Evolutionary conservation across 37 sponge, comb jelly and placozoan species (phyloP), one percentile per base, ranked within the genome.

Genomic region (Crambe crambe): DNA sequence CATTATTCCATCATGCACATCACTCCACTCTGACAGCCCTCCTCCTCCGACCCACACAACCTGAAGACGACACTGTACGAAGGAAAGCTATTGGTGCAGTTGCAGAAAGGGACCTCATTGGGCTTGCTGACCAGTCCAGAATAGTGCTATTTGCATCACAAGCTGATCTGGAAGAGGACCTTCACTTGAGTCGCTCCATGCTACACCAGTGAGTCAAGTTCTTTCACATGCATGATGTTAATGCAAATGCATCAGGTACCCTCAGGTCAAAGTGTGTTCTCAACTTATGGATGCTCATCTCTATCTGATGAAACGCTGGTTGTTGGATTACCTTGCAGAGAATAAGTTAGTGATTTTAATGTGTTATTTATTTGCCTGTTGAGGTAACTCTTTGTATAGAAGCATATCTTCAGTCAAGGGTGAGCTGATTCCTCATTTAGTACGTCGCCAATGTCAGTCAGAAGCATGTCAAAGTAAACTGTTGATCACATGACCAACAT

Each of bases 211-310:
- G 41, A 61, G 60, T 27, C 35, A 38, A 23, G 36, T 17, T 80
- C 8, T 37, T 12, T 73, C 8, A 2, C 12, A 5, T 71, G 21
- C 38, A 68, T 8, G 38, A 37, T 68, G 31, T 60, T 4, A 5
- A 22, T 60, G 61, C 17, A 25, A 60, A 34, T 65, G 5, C 30
- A 61, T 27, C 44, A 77, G 95, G n/a, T 64, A 84, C 64, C 93
- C 96, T 17, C 83, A 83, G 58, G 77, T 95, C 12, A 75, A 62
- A 61, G 36, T 95, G 10, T 65, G 44, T 51, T 81, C 84, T 42
- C 78, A 78, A 37, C 80, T 97, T 8, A 31, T 75, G 30, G 97
- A 97, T 59, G 84, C 87, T 70, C 97, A 97, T 57, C 59, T 97
- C 42, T 97, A 97, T 70, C 72, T 97, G 21, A 76, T 97, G 61